Evolutionary conservation across 2,113 vertebrate genomes (phyloP).

Genomic region (Ophthalmolycus amberensis): DNA sequence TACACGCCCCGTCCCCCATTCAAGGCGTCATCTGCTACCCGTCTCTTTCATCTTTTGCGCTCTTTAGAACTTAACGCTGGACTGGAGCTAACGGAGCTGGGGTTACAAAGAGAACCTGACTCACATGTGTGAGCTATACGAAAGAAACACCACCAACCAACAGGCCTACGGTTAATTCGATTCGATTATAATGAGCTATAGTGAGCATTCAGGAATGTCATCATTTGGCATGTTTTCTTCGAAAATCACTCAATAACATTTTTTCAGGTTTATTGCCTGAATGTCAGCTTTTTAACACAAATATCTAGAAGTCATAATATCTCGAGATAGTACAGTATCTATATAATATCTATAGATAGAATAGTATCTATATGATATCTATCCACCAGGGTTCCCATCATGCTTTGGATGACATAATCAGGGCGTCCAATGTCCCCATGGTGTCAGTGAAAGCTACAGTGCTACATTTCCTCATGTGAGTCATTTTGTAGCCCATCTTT

Average conservation of each 20-base stretch:
- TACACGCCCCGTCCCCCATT: conserved; percentile 16
- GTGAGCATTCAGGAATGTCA: not conserved
- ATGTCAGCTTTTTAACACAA: no score
- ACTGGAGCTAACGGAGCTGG: not conserved
- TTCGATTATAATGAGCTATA: not conserved
- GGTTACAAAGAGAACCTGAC: not conserved
- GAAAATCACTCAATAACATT: no score
- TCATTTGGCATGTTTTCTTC: not conserved
- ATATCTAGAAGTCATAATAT: no score
- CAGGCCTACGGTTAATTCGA: not conserved
- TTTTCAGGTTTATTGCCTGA: no score
- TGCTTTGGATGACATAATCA: no score
- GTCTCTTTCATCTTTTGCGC: conserved; percentile 21
- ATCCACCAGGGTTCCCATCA: no score
- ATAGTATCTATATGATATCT: no score
- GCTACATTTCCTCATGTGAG: not conserved
- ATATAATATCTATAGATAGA: no score
- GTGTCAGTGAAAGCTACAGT: not conserved
- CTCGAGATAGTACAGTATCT: no score
- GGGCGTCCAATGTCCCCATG: no score
- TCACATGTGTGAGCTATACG: not conserved
- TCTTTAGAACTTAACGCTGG: not conserved
- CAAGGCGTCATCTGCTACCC: conserved; percentile 24
- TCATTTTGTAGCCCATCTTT: not conserved
- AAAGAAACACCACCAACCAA: not conserved